These are phyloP conservation scores for Hystrix brachyura DNA, from an alignment of 2,113 vertebrate genomes.

Conservation along the genomic window DNA sequence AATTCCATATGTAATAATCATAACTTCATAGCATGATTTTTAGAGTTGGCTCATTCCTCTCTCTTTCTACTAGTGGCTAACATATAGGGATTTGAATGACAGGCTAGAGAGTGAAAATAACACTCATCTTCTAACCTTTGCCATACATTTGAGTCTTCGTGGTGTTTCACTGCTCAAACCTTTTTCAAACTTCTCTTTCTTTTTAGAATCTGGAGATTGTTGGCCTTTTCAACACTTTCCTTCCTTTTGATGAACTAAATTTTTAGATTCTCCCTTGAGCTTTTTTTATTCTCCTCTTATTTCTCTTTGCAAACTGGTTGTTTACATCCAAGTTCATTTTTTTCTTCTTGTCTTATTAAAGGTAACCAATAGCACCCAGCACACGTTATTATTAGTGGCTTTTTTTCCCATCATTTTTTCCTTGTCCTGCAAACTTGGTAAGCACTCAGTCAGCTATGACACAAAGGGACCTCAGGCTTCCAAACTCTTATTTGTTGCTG, in stretches of 20 bases:
- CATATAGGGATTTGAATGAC: neutral
- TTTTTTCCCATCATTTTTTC: neutral
- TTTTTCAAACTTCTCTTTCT: neutral
- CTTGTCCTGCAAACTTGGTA: neutral
- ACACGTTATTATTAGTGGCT: neutral
- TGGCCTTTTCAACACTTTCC: neutral
- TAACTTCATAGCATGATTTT: neutral
- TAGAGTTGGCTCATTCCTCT: neutral
- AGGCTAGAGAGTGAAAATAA: neutral
- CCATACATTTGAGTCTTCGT: neutral
- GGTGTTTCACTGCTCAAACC: neutral
- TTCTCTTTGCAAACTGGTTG: conserved; percentile 11
- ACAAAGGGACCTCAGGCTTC: neutral
- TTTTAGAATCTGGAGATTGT: neutral
- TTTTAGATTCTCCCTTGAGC: neutral
- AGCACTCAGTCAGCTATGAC: neutral
- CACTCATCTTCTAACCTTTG: neutral
- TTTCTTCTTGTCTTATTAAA: neutral
- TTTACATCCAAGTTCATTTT: neutral
- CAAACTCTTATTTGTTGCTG: neutral
- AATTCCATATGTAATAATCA: neutral
- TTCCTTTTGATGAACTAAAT: neutral
- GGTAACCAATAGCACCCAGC: neutral
- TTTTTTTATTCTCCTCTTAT: neutral
- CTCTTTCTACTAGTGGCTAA: neutral